A percentile compares a stretch with the other conserved stretches of the same genome.
phyloP scores from a whole-genome alignment of 2,888 invertebrate genomes.

The Germaria angustata region DNA sequence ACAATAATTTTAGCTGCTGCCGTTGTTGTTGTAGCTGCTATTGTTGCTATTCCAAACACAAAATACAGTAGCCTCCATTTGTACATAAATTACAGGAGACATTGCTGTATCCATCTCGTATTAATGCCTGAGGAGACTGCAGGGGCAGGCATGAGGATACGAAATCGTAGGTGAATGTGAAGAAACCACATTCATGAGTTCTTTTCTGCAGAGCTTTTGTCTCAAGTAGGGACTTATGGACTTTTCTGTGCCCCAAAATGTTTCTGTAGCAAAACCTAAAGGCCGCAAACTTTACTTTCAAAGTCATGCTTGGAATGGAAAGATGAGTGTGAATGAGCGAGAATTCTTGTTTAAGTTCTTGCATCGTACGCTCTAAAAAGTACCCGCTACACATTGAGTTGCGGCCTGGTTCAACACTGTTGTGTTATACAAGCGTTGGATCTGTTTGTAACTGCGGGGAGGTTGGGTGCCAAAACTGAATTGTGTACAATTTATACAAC shows the following conservation, averaged over 20 bases:
- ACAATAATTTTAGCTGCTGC: slow-evolving; percentile 14
- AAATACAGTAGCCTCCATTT: slow-evolving; percentile 67
- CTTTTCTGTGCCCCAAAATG: neutral
- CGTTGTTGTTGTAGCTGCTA: slow-evolving; percentile 39
- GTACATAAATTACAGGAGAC: slow-evolving; percentile 65
- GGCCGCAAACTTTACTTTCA: neutral
- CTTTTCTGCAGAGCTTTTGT: neutral
- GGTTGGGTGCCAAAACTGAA: slow-evolving; percentile 57
- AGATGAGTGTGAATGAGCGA: no score
- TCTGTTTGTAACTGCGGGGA: slow-evolving; percentile 30
- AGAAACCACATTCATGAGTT: slow-evolving; percentile 33
- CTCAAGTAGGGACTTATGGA: slow-evolving; percentile 9
- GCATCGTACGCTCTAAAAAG: neutral
- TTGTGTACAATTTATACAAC: slow-evolving; percentile 59
- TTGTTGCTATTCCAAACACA: slow-evolving; percentile 34
- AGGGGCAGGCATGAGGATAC: neutral
- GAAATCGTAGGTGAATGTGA: slow-evolving; percentile 32
- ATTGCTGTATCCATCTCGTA: slow-evolving; percentile 43
- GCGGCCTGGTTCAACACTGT: slow-evolving; percentile 21
- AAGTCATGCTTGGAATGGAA: neutral
- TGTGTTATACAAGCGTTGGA: slow-evolving; percentile 9
- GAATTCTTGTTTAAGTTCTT: neutral
- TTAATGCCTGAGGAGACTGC: neutral
- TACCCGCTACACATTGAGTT: neutral
- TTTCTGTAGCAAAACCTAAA: neutral